Evolutionary conservation across 2,888 invertebrate species (phyloP).

Genomic region (Stenichneumon culpator): DNA sequence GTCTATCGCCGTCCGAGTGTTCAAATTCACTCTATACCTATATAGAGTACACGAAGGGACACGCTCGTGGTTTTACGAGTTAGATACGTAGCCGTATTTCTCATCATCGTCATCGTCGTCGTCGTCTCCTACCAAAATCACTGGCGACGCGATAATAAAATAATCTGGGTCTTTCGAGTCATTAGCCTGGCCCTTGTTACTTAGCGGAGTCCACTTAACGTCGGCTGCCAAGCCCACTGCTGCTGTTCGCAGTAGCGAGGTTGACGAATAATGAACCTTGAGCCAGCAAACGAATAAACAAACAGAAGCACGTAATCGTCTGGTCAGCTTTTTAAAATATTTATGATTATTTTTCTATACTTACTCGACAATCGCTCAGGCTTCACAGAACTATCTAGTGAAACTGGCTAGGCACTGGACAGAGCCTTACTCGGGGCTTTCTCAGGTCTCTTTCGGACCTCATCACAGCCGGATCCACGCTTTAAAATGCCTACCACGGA

Average conservation of each 20-base stretch:
- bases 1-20: constrained; percentile 54
- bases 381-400: not conserved
- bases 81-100: constrained; percentile 24
- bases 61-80: constrained; percentile 61
- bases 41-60: constrained; percentile 58
- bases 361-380: not conserved
- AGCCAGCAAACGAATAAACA: not conserved
- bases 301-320: not conserved
- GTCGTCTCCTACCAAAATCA: constrained; percentile 80
- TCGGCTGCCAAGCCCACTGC: constrained; percentile 44
- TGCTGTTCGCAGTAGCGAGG: constrained; percentile 70
- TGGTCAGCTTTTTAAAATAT: no score
- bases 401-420: not conserved
- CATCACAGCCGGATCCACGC: not conserved
- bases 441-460: not conserved
- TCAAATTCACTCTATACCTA: constrained; percentile 31
- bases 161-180: constrained; percentile 85
- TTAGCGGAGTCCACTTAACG: constrained; percentile 82
- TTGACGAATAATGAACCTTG: constrained; percentile 46
- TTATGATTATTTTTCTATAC: no score
- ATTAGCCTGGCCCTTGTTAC: constrained; percentile 84
- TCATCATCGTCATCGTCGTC: constrained; percentile 39
- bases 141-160: constrained; percentile 85
- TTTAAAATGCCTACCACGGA: not conserved
- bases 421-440: not conserved